Percentiles rank a stretch among this genome's conserved stretches.
Evolutionary conservation across 2,113 vertebrate species (phyloP).

Genomic region (Lampris incognitus): DNA sequence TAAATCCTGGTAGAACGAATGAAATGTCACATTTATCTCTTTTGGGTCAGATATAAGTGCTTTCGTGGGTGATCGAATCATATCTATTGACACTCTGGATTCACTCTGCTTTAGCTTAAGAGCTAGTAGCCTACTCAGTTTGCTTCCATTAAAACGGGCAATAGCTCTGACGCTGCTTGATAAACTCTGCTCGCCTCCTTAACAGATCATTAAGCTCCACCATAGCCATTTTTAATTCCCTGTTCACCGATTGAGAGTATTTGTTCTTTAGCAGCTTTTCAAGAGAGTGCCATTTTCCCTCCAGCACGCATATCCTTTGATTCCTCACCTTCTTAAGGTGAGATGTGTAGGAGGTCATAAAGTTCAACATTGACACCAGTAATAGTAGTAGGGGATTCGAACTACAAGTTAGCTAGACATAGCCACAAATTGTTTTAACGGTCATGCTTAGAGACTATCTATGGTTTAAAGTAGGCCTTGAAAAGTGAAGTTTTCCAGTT

Average conservation of each 20-base stretch:
- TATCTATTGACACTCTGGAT: conserved; percentile 1
- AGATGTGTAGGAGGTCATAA: neutral
- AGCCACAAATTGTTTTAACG: no score
- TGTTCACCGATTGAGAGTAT: conserved; percentile 3
- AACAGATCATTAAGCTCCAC: conserved; percentile 7
- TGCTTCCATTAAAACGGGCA: conserved; percentile 1
- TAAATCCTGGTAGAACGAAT: conserved; percentile 5
- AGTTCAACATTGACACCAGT: no score
- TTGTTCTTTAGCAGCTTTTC: conserved; percentile 16
- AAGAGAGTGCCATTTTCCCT: conserved; percentile 10
- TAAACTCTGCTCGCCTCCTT: neutral
- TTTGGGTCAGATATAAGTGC: conserved; percentile 1
- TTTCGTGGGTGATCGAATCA: neutral
- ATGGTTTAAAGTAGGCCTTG: no score
- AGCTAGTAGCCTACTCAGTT: neutral
- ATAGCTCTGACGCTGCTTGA: conserved; percentile 3
- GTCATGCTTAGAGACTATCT: no score
- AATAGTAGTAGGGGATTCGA: no score
- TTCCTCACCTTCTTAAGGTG: conserved; percentile 9
- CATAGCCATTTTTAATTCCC: neutral
- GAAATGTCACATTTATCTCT: neutral
- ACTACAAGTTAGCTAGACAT: no score
- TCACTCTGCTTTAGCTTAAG: neutral
- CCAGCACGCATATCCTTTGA: conserved; percentile 7
- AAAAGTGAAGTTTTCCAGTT: no score